Conservation (phyloP, 2,113 vertebrate genomes). For the Engraulis encrasicolus region DNA sequence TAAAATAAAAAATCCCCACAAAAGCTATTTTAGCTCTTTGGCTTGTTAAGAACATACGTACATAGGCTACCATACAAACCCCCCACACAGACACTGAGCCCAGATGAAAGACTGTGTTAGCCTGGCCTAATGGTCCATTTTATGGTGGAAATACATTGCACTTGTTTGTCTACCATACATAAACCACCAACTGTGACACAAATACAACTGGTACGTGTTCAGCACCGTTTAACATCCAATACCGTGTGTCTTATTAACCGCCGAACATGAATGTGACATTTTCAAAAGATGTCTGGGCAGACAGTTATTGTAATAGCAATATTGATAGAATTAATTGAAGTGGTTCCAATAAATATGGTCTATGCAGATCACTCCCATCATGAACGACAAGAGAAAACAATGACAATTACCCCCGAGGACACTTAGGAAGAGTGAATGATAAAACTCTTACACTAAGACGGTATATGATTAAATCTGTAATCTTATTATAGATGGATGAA, state of each 20-base stretch:
- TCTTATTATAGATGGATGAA: slow-evolving; percentile 72
- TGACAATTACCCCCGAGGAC: slow-evolving; percentile 29
- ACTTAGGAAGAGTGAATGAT: slow-evolving; percentile 44
- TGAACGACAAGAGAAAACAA: slow-evolving; percentile 27
- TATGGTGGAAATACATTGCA: background rate
- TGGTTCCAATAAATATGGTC: background rate
- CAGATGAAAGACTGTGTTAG: background rate
- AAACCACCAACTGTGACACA: background rate
- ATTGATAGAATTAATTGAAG: background rate
- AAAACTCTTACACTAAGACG: slow-evolving; percentile 48
- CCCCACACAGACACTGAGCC: too few relatives aligned
- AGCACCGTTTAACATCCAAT: slow-evolving; percentile 3
- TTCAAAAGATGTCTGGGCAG: background rate
- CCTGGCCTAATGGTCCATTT: background rate
- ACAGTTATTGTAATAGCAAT: background rate
- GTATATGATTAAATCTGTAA: slow-evolving; percentile 65
- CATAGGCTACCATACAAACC: too few relatives aligned
- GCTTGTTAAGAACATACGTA: too few relatives aligned
- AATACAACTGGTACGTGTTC: background rate
- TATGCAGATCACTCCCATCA: slow-evolving; percentile 18
- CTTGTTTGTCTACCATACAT: background rate
- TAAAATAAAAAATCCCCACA: background rate
- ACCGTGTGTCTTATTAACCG: background rate
- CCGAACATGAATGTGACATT: background rate
- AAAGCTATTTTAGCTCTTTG: too few relatives aligned